A percentile compares a stretch with the other conserved stretches of the same genome.
Evolutionary conservation across 2,888 invertebrate species (phyloP).

Genomic region (Nesidiocoris tenuis): DNA sequence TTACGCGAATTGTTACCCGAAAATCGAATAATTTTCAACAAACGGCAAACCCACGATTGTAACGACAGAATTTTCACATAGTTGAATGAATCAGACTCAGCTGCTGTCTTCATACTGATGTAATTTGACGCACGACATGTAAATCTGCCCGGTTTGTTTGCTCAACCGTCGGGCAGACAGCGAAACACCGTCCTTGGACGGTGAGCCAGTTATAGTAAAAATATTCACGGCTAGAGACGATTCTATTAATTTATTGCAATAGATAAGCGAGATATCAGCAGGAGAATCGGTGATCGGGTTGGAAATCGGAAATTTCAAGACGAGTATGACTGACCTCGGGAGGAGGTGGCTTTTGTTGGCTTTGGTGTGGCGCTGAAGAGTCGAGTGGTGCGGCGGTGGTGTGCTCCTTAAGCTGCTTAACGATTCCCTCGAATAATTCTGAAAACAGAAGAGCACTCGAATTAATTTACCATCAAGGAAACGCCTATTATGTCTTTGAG

Average conservation of each 20-base stretch:
- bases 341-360: conserved; percentile 68
- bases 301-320: neutral
- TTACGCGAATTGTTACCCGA: no score
- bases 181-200: neutral
- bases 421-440: conserved; percentile 57
- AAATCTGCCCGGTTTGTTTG: neutral
- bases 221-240: neutral
- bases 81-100: neutral
- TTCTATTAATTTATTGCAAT: neutral
- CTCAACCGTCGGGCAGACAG: neutral
- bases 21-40: no score
- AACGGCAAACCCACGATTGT: no score
- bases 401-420: conserved; percentile 49
- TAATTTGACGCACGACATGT: neutral
- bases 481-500: no score
- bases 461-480: no score
- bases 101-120: neutral
- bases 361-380: conserved; percentile 73
- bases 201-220: neutral
- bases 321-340: conserved; percentile 59
- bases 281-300: no score
- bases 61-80: no score
- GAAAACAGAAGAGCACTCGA: conserved; percentile 49
- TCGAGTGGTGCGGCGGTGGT: conserved; percentile 65
- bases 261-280: neutral